Conservation (phyloP, 2,888 invertebrate genomes). For the Tetranychus truncatus region DNA sequence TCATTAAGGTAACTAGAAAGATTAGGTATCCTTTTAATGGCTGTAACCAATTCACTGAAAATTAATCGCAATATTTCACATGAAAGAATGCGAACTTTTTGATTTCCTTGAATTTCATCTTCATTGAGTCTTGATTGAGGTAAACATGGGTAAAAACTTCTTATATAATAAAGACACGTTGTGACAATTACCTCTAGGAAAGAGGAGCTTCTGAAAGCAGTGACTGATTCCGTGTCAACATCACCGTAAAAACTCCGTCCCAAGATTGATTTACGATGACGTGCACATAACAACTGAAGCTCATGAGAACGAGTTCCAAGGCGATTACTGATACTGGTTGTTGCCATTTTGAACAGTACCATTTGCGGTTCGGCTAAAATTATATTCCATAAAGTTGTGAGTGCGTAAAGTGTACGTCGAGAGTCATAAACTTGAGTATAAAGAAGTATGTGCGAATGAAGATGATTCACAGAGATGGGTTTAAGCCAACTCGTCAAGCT, state of each 20-base stretch:
- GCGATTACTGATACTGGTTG: slow-evolving; percentile 47
- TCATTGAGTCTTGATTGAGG: slow-evolving; percentile 44
- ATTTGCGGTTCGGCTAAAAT: slow-evolving; percentile 50
- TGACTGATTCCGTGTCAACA: slow-evolving; percentile 12
- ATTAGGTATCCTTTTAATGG: slow-evolving; percentile 55
- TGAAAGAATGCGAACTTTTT: slow-evolving; percentile 54
- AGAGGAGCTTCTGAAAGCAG: slow-evolving; percentile 47
- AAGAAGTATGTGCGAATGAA: slow-evolving; percentile 63
- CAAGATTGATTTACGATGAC: slow-evolving; percentile 60
- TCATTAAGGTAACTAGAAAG: slow-evolving; percentile 45
- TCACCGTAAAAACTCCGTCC: slow-evolving; percentile 40
- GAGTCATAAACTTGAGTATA: slow-evolving; percentile 62
- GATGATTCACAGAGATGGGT: slow-evolving; percentile 37
- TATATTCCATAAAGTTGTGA: slow-evolving; percentile 53
- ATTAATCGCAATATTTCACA: slow-evolving; percentile 47
- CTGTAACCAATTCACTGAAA: slow-evolving; percentile 49
- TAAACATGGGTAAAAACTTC: slow-evolving; percentile 56
- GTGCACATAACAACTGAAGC: slow-evolving; percentile 41
- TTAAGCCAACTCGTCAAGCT: slow-evolving; percentile 3
- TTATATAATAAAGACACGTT: slow-evolving; percentile 56
- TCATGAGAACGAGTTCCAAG: slow-evolving; percentile 30
- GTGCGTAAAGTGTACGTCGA: slow-evolving; percentile 50
- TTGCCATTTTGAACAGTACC: slow-evolving; percentile 54
- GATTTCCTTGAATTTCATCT: slow-evolving; percentile 53
- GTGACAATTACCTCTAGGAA: slow-evolving; percentile 54